These are phyloP conservation scores for Luffia ferchaultella DNA, from an alignment of 2,888 invertebrate genomes.

Conservation along the genomic window DNA sequence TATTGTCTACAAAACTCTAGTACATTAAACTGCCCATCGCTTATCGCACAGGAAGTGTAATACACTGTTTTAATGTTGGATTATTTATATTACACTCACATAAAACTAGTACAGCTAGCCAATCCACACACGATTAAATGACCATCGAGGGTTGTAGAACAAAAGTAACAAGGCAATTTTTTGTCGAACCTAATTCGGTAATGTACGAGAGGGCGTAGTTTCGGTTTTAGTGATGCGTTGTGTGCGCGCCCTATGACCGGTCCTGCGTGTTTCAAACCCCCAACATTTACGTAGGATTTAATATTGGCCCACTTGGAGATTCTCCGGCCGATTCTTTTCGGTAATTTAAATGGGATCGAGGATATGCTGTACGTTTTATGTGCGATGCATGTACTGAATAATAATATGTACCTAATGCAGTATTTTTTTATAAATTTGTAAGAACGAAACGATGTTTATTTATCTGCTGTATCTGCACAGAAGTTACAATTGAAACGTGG, in stretches of 20 bases:
- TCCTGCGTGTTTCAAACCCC: constrained; percentile 4
- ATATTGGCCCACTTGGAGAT: not conserved
- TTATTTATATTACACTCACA: too few species aligned
- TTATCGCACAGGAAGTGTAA: too few species aligned
- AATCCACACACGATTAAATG: not conserved
- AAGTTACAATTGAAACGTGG: too few species aligned
- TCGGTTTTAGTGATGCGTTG: not conserved
- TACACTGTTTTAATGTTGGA: too few species aligned
- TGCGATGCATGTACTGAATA: too few species aligned
- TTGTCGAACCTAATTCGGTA: not conserved
- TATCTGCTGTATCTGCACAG: too few species aligned
- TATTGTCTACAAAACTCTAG: too few species aligned
- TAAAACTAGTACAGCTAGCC: too few species aligned
- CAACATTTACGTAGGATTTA: constrained; percentile 17
- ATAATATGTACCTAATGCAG: too few species aligned
- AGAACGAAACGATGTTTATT: too few species aligned
- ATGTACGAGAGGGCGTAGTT: not conserved
- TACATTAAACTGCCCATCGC: too few species aligned
- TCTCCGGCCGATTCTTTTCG: not conserved
- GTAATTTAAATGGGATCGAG: not conserved
- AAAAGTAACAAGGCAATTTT: not conserved
- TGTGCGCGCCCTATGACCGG: not conserved
- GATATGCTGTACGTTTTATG: not conserved
- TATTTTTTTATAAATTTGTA: too few species aligned
- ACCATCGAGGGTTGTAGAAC: not conserved